Evolutionary conservation across 2,888 invertebrate species (phyloP).

Genomic region (Pantelozetes paolii): DNA sequence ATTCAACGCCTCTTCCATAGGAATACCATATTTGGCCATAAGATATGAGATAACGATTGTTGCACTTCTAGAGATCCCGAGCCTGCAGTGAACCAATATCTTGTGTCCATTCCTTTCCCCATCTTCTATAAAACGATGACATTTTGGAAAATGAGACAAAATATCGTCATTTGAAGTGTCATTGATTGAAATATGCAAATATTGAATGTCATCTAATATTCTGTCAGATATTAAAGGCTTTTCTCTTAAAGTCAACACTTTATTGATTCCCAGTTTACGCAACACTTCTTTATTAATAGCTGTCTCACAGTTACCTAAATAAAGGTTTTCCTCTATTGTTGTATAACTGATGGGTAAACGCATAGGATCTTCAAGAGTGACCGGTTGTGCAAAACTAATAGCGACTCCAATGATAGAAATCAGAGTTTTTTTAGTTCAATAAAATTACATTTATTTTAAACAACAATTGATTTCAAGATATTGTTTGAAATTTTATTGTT

Average conservation of each 20-base stretch:
- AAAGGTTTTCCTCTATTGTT: not conserved
- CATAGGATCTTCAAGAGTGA: not conserved
- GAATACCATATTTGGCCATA: not conserved
- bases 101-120: not conserved
- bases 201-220: not conserved
- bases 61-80: not conserved
- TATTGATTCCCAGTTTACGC: not conserved
- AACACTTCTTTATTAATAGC: not conserved
- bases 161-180: not conserved
- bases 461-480: no score
- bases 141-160: not conserved
- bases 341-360: not conserved
- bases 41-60: constrained; percentile 6
- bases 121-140: not conserved
- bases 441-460: no score
- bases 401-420: no score
- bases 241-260: not conserved
- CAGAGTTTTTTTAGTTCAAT: no score
- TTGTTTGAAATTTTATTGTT: no score
- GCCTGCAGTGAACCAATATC: not conserved
- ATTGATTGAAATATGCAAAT: not conserved
- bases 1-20: not conserved
- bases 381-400: no score
- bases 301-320: not conserved
- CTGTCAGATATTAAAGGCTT: not conserved